A percentile compares a stretch with the other conserved stretches of the same genome.
These are phyloP conservation scores for Orius laevigatus DNA, from an alignment of 1,140 invertebrate genomes.

Conservation along the genomic window DNA sequence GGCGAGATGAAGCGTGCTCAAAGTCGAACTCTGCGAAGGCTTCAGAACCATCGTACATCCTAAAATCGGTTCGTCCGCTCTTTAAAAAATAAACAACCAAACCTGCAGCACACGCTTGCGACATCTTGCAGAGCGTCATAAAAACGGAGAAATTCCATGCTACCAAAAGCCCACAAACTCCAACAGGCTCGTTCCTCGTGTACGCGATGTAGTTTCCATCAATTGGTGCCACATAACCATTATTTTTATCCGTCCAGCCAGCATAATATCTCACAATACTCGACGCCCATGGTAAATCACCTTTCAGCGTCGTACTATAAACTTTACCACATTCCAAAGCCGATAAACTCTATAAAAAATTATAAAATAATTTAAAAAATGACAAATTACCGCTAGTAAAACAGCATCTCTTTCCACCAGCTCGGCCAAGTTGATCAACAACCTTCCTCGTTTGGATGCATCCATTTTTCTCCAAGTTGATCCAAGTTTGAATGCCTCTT, in stretches of 20 bases:
- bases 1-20: conserved; percentile 87
- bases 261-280: conserved; percentile 67
- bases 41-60: conserved; percentile 40
- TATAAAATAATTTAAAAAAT: neutral
- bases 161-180: conserved; percentile 85
- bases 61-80: conserved; percentile 4
- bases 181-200: conserved; percentile 88
- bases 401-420: conserved; percentile 53
- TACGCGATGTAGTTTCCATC: conserved; percentile 77
- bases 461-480: conserved; percentile 66
- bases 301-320: conserved; percentile 44
- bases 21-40: conserved; percentile 58
- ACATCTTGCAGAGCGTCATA: conserved; percentile 98
- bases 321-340: conserved; percentile 82
- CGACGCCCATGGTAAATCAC: conserved; percentile 36
- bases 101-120: conserved; percentile 83
- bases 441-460: conserved; percentile 44
- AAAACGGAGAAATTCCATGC: conserved; percentile 97
- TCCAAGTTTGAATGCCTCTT: conserved; percentile 49
- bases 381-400: conserved; percentile 36
- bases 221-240: conserved; percentile 58
- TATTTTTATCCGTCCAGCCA: conserved; percentile 81
- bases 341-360: conserved; percentile 38
- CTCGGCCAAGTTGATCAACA: conserved; percentile 55
- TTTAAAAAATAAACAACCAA: conserved; percentile 38